Conservation (phyloP, 30 jellyfish, hydroid and myxozoan species). For the Aurelia sp. region DNA sequence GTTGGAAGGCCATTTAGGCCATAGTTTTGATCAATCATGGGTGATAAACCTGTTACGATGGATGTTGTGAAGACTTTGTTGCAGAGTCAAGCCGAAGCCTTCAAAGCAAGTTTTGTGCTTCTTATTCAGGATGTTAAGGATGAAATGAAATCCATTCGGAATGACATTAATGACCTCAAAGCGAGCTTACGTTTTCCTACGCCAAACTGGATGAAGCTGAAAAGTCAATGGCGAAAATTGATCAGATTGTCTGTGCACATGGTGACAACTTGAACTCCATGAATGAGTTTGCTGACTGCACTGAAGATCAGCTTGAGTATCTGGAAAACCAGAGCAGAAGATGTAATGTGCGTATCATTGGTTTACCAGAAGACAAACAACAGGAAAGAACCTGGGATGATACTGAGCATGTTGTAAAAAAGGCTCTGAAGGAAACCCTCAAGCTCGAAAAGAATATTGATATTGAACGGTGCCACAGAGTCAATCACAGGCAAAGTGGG, state of each 20-base stretch:
- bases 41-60: not conserved
- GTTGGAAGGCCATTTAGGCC: too few species aligned
- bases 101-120: constrained; percentile 20
- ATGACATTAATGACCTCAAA: constrained; percentile 16
- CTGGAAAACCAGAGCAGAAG: constrained; percentile 24
- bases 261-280: constrained; percentile 10
- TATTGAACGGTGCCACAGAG: not conserved
- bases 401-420: constrained; percentile 11
- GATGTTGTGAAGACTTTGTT: constrained; percentile 16
- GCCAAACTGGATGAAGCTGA: constrained; percentile 26
- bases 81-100: constrained; percentile 26
- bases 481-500: too few species aligned
- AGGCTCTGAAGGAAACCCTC: constrained; percentile 34
- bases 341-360: constrained; percentile 27
- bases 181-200: constrained; percentile 12
- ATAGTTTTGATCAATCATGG: not conserved
- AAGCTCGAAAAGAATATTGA: constrained; percentile 20
- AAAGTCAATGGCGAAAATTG: not conserved
- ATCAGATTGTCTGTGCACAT: constrained; percentile 7
- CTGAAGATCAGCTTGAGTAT: constrained; percentile 14
- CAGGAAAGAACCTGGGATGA: constrained; percentile 23
- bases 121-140: constrained; percentile 32
- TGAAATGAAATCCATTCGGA: constrained; percentile 24
- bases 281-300: constrained; percentile 20
- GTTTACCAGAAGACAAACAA: constrained; percentile 20